phyloP scores from a whole-genome alignment of 2,888 invertebrate species.

The Amblyjoppa proteus region DNA sequence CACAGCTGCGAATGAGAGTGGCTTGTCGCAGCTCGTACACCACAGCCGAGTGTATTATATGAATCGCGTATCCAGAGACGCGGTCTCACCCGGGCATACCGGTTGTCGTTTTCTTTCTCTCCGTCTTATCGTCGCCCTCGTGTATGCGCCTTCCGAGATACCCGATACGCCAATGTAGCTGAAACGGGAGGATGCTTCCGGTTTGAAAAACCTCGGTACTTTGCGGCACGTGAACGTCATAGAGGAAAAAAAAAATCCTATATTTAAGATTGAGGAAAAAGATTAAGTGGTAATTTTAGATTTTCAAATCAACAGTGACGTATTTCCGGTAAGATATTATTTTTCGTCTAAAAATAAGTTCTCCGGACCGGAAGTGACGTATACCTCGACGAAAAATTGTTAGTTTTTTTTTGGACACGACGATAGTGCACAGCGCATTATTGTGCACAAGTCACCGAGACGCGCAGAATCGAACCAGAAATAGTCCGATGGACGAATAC shows the following conservation, averaged over 20 bases:
- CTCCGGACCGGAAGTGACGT: too few species aligned
- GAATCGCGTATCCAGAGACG: slow-evolving; percentile 35
- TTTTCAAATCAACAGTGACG: too few species aligned
- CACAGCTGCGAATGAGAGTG: slow-evolving; percentile 1
- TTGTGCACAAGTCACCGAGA: too few species aligned
- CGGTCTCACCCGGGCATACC: slow-evolving; percentile 36
- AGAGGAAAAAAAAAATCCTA: background rate
- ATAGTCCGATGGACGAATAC: too few species aligned
- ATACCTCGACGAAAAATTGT: too few species aligned
- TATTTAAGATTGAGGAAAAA: too few species aligned
- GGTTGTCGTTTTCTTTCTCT: slow-evolving; percentile 40
- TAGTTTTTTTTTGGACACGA: too few species aligned
- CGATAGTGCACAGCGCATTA: too few species aligned
- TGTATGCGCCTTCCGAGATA: slow-evolving; percentile 44
- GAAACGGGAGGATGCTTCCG: slow-evolving; percentile 35
- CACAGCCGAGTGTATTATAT: slow-evolving; percentile 2
- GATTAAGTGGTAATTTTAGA: too few species aligned
- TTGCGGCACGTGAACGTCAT: background rate
- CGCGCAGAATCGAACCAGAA: too few species aligned
- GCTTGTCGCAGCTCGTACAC: background rate
- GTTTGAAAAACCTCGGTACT: background rate
- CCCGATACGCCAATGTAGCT: slow-evolving; percentile 52
- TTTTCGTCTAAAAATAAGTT: too few species aligned
- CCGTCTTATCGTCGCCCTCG: slow-evolving; percentile 46
- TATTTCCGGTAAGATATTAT: too few species aligned